Conservation (phyloP, 2,797 vertebrate species). For the Paedocypris micromegethes region DNA sequence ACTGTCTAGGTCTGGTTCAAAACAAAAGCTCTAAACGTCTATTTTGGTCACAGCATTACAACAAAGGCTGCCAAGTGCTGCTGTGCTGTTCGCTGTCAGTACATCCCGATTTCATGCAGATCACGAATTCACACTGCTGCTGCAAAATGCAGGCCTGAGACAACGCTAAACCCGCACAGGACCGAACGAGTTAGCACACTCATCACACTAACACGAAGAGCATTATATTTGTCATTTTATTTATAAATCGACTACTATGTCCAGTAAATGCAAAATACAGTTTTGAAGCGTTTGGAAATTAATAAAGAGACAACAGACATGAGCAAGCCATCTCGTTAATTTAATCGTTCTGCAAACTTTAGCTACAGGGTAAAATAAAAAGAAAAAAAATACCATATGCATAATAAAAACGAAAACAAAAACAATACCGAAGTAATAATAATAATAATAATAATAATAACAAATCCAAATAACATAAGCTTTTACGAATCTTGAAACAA, state of each 20-base stretch:
- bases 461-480: background rate
- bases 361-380: too few species aligned
- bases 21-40: slow-evolving; percentile 1
- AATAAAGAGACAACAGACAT: background rate
- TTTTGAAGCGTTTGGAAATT: too few species aligned
- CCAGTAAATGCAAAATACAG: too few species aligned
- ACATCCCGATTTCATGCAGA: slow-evolving; percentile 39
- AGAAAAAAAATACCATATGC: background rate
- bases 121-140: slow-evolving; percentile 40
- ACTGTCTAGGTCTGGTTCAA: background rate
- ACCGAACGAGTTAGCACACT: too few species aligned
- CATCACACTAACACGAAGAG: too few species aligned
- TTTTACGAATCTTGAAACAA: too few species aligned
- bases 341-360: slow-evolving; percentile 6
- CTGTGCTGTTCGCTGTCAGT: slow-evolving; percentile 33
- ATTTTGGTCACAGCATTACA: slow-evolving; percentile 10
- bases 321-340: background rate
- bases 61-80: slow-evolving; percentile 47
- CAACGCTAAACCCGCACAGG: background rate
- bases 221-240: too few species aligned
- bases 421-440: slow-evolving; percentile 2
- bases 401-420: background rate
- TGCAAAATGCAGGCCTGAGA: slow-evolving; percentile 32
- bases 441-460: slow-evolving; percentile 20
- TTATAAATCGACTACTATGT: too few species aligned